These are phyloP conservation scores for Eretmocerus hayati DNA, from an alignment of 2,888 invertebrate species.

Conservation along the genomic window DNA sequence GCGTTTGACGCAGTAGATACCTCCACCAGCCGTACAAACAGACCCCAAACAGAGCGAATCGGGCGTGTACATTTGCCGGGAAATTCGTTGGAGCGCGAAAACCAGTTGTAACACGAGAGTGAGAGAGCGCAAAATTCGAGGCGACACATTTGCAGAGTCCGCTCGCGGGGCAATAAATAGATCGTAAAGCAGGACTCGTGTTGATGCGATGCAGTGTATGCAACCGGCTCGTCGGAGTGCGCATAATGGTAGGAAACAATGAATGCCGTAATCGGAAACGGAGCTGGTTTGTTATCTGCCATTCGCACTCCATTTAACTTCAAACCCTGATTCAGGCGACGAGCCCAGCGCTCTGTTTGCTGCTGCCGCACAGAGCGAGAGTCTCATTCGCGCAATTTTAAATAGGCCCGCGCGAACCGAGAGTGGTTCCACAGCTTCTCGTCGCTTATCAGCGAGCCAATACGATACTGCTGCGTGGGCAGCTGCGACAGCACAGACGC, in stretches of 20 bases:
- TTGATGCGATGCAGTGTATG: conserved; percentile 14
- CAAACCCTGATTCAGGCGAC: conserved; percentile 30
- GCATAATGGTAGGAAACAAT: conserved; percentile 48
- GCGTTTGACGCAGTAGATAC: too few relatives aligned
- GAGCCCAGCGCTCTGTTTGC: neutral
- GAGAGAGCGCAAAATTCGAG: too few relatives aligned
- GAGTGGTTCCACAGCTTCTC: too few relatives aligned
- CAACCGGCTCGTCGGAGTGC: conserved; percentile 45
- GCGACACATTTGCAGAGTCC: too few relatives aligned
- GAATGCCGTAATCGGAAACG: conserved; percentile 48
- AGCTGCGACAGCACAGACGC: too few relatives aligned
- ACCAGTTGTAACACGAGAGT: too few relatives aligned
- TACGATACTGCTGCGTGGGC: too few relatives aligned
- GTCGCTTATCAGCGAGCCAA: too few relatives aligned
- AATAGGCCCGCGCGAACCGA: conserved; percentile 3
- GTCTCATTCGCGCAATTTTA: conserved; percentile 33
- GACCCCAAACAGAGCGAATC: too few relatives aligned
- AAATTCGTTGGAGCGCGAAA: too few relatives aligned
- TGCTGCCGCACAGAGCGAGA: neutral
- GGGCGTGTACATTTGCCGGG: too few relatives aligned
- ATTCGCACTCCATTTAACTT: conserved; percentile 49
- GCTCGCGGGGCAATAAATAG: conserved; percentile 39
- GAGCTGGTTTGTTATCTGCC: conserved; percentile 48
- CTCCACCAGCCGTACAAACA: too few relatives aligned
- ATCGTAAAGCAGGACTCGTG: conserved; percentile 44